Evolutionary conservation across 2,888 invertebrate species (phyloP).

Genomic region (Eupithecia dodoneata): DNA sequence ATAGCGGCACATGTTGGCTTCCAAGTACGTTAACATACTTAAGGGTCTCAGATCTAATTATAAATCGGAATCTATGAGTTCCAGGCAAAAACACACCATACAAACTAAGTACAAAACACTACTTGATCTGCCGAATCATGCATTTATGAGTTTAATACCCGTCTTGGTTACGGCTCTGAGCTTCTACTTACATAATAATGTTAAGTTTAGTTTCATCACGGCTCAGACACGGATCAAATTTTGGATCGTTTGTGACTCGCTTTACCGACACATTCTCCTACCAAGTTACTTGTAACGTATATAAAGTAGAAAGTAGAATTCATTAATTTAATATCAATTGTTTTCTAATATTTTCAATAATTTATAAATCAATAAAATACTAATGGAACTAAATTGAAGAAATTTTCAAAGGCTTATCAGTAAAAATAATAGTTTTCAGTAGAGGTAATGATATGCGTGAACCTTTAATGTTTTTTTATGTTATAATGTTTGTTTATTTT

Average conservation of each 20-base stretch:
- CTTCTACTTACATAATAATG: background rate
- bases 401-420: background rate
- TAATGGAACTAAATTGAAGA: background rate
- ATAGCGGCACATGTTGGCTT: constrained; percentile 86
- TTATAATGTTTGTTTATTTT: constrained; percentile 34
- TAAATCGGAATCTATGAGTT: background rate
- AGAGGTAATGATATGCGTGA: too few relatives aligned
- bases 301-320: too few relatives aligned
- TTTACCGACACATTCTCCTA: background rate
- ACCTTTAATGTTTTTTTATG: too few relatives aligned
- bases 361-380: too few relatives aligned
- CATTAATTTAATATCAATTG: too few relatives aligned
- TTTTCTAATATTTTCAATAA: too few relatives aligned
- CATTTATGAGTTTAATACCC: background rate
- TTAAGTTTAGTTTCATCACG: background rate
- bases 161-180: background rate
- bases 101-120: background rate
- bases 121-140: background rate
- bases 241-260: background rate
- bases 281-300: background rate
- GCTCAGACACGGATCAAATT: background rate
- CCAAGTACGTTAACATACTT: constrained; percentile 70
- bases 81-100: background rate
- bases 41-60: background rate
- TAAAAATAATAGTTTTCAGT: background rate